phyloP scores from a whole-genome alignment of 2,888 invertebrate genomes.

The Coelogynopora nodosa region DNA sequence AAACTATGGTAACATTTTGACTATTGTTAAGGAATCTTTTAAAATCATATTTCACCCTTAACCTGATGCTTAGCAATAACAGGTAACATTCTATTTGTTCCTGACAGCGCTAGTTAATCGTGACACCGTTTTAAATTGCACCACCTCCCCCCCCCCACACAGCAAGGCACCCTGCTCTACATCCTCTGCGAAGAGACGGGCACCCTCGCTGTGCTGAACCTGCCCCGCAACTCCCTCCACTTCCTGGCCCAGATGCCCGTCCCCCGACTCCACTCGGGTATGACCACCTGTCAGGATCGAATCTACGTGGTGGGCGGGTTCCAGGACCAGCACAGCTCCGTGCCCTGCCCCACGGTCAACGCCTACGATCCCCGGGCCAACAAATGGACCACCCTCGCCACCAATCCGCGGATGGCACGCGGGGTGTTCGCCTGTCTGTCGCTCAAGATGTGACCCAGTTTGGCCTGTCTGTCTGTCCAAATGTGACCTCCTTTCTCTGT shows the following conservation, averaged over 20 bases:
- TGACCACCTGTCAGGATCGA: neutral
- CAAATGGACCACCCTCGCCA: neutral
- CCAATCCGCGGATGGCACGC: neutral
- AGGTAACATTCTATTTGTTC: no score
- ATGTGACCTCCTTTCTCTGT: neutral
- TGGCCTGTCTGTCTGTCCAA: neutral
- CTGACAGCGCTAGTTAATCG: no score
- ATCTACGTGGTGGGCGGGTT: conserved; percentile 16
- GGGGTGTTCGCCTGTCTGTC: neutral
- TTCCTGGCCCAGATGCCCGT: neutral
- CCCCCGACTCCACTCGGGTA: neutral
- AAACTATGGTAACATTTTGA: no score
- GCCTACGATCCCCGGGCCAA: neutral
- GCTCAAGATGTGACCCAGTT: neutral
- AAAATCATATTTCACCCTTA: no score
- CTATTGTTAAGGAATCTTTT: no score
- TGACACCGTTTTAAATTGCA: no score
- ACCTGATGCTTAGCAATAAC: no score
- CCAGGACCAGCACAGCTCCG: neutral
- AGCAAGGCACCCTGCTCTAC: conserved; percentile 5
- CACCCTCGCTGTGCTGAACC: neutral
- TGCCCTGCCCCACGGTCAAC: neutral
- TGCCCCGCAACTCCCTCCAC: neutral
- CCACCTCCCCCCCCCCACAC: neutral
- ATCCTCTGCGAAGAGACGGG: neutral